These are phyloP conservation scores for Archaeoteleia sp. DNA, from an alignment of 2,888 invertebrate genomes.

Conservation along the genomic window DNA sequence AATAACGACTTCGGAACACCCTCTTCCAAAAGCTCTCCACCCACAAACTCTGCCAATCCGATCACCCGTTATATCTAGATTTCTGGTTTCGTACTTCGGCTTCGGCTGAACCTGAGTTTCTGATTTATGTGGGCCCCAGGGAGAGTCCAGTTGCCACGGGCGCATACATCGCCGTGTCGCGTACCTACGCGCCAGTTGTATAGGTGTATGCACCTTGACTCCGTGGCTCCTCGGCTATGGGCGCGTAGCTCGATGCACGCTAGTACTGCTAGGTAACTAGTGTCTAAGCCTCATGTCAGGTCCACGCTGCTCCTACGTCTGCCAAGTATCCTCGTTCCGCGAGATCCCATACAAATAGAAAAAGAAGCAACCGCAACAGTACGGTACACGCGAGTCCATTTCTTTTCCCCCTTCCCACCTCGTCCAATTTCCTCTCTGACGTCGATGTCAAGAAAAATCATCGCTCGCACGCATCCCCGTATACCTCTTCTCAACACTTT, in stretches of 20 bases:
- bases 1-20: no score
- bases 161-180: slow-evolving; percentile 27
- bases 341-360: no score
- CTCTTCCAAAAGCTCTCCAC: slow-evolving; percentile 1
- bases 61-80: slow-evolving; percentile 62
- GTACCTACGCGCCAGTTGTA: neutral
- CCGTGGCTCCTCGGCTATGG: slow-evolving; percentile 4
- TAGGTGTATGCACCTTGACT: slow-evolving; percentile 18
- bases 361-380: slow-evolving; percentile 22
- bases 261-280: slow-evolving; percentile 32
- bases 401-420: neutral
- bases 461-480: neutral
- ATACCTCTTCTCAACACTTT: no score
- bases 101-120: slow-evolving; percentile 61
- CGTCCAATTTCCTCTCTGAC: no score
- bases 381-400: slow-evolving; percentile 1
- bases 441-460: neutral
- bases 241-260: slow-evolving; percentile 18
- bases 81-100: slow-evolving; percentile 58
- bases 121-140: slow-evolving; percentile 61
- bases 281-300: slow-evolving; percentile 41
- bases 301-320: slow-evolving; percentile 26
- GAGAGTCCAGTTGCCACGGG: slow-evolving; percentile 64
- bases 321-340: no score
- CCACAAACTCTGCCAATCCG: slow-evolving; percentile 15